Conservation (phyloP, 1,140 invertebrate genomes). For the Charaxes varanes region DNA sequence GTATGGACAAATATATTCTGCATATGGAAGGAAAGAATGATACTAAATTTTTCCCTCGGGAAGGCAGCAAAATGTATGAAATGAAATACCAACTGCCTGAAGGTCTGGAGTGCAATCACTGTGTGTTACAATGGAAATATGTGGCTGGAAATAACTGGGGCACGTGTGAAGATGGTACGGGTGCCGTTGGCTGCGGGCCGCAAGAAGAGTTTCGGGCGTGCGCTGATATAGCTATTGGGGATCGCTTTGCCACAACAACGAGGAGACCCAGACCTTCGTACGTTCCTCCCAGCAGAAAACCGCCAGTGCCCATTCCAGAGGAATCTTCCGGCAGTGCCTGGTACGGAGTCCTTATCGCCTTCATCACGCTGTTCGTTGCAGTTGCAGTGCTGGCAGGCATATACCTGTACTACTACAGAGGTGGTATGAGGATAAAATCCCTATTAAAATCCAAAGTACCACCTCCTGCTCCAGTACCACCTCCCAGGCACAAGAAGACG, state of each 20-base stretch:
- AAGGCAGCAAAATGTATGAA: slow-evolving; percentile 86
- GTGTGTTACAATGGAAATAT: slow-evolving; percentile 88
- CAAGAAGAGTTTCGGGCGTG: slow-evolving; percentile 93
- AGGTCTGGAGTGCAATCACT: slow-evolving; percentile 82
- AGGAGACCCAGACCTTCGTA: slow-evolving; percentile 52
- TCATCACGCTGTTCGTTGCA: slow-evolving; percentile 49
- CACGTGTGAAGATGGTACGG: slow-evolving; percentile 81
- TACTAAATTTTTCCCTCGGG: slow-evolving; percentile 82
- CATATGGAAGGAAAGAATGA: slow-evolving; percentile 65
- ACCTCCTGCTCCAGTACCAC: slow-evolving; percentile 46
- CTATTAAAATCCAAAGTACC: slow-evolving; percentile 49
- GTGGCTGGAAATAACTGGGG: slow-evolving; percentile 89
- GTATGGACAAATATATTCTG: slow-evolving; percentile 84
- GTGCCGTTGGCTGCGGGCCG: slow-evolving; percentile 86
- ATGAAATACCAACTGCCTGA: slow-evolving; percentile 81
- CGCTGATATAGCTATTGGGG: slow-evolving; percentile 85
- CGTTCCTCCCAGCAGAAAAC: slow-evolving; percentile 52
- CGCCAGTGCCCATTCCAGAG: slow-evolving; percentile 46
- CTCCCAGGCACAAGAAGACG: slow-evolving; percentile 50
- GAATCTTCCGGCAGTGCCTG: slow-evolving; percentile 45
- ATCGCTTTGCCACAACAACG: slow-evolving; percentile 53
- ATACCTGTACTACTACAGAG: slow-evolving; percentile 70
- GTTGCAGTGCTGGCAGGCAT: slow-evolving; percentile 49
- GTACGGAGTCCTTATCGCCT: slow-evolving; percentile 55
- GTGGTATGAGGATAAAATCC: slow-evolving; percentile 66